Evolutionary conservation across 2,797 vertebrate genomes (phyloP), one percentile per base, ranked within the genome.

Genomic region (Sylvilagus floridanus): DNA sequence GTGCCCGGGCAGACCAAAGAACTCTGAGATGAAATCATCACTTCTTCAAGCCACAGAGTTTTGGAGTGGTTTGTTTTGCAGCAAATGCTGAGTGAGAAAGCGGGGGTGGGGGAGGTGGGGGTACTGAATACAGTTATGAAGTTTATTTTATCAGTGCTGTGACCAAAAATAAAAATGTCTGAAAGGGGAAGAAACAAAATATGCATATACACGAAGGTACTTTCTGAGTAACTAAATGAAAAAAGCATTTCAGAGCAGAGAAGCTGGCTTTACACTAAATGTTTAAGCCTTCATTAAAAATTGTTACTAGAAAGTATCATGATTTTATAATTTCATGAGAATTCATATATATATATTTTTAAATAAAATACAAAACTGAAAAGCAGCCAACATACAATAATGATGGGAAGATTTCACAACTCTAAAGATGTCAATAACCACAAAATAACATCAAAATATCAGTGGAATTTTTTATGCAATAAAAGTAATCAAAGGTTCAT

Each of bases 211-310:
- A 52, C n/a, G 5, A 90, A 77, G 26, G 77, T 26, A 76, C 16
- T 71, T 32, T 78, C n/a, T 71, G 6, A 78, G 12, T 37, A 90
- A 72, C 30, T 71, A 72, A 76, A 90, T 28, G 28, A 69, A 92
- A 91, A 94, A 82, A 17, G 26, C 6, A 84, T 60, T 88, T 71
- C n/a, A 72, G 26, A 72, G n/a, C 37, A 72, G 24, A 94, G 26
- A 71, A 32, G 16, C 17, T 60, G 21, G 14, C 35, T 84, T 77
- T 66, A 88, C 1, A 50, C 26, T 60, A 54, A 72, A 50, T 32
- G 88, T 84, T 92, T 21, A 60, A 73, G 32, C 11, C 21, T 52
- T 82, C 52, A 62, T 79, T 79, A 57, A 77, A 37, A 68, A 24
- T 32, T 4, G 35, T 21, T 63, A 57, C 37, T 68, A 50, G 73